phyloP scores from a whole-genome alignment of 2,113 vertebrate genomes.

The Sebastes fasciatus region DNA sequence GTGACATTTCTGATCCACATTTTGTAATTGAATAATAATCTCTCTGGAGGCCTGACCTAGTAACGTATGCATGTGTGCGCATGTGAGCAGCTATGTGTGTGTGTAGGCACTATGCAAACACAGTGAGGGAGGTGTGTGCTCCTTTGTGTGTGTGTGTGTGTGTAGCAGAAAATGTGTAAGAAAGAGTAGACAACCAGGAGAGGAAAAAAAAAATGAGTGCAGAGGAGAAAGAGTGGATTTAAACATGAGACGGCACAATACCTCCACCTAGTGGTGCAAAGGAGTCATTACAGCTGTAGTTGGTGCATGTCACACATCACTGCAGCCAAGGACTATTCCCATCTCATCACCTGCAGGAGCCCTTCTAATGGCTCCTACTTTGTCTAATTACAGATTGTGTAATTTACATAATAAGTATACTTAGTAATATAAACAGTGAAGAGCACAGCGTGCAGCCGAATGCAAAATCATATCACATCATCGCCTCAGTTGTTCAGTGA shows the following conservation, averaged over 20 bases:
- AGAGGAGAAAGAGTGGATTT: background rate
- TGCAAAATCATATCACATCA: slow-evolving; percentile 45
- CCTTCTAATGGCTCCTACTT: slow-evolving; percentile 71
- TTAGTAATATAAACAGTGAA: slow-evolving; percentile 71
- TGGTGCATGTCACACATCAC: slow-evolving; percentile 38
- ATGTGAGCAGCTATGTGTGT: background rate
- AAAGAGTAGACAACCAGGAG: slow-evolving; percentile 45
- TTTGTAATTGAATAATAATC: slow-evolving; percentile 81
- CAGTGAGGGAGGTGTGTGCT: slow-evolving; percentile 24
- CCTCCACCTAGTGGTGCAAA: slow-evolving; percentile 72
- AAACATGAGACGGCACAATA: slow-evolving; percentile 57
- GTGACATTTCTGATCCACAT: slow-evolving; percentile 77
- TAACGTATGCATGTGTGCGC: slow-evolving; percentile 41
- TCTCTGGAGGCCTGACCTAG: slow-evolving; percentile 74
- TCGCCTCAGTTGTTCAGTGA: slow-evolving; percentile 19
- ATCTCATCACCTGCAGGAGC: slow-evolving; percentile 75
- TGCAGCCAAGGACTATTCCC: slow-evolving; percentile 64
- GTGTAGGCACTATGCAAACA: slow-evolving; percentile 7
- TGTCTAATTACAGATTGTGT: slow-evolving; percentile 74
- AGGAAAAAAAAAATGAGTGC: background rate
- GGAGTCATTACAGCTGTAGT: slow-evolving; percentile 28
- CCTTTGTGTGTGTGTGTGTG: background rate
- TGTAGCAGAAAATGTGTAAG: slow-evolving; percentile 38
- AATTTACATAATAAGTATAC: slow-evolving; percentile 76
- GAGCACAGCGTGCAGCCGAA: slow-evolving; percentile 50